Percentiles rank a stretch among this genome's conserved stretches.
phyloP scores from a whole-genome alignment of 2,113 vertebrate species.

The Nibea albiflora region DNA sequence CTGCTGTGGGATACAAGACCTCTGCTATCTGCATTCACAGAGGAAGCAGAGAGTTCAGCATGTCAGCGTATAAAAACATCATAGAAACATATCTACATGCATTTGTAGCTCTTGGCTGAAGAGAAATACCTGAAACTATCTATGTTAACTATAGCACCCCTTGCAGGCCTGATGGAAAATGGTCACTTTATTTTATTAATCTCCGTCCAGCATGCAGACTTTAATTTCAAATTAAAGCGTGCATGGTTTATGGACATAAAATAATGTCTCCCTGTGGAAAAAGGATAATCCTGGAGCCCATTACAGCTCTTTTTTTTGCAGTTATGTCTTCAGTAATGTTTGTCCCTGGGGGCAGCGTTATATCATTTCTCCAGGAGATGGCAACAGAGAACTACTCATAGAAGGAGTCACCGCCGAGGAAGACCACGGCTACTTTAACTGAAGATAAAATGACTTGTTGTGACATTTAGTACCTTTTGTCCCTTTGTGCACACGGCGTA shows the following conservation, averaged over 20 bases:
- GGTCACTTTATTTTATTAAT: not conserved
- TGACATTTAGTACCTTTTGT: slow-evolving; percentile 88
- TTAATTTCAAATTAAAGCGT: not conserved
- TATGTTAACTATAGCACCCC: not conserved
- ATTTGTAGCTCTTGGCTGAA: not conserved
- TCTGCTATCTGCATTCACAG: slow-evolving; percentile 90
- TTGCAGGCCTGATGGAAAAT: not conserved
- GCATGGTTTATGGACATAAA: not conserved
- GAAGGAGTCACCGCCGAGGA: not conserved
- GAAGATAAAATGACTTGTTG: not conserved
- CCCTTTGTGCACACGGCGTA: slow-evolving; percentile 94
- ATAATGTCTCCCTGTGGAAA: not conserved
- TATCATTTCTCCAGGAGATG: slow-evolving; percentile 74
- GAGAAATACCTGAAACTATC: not conserved
- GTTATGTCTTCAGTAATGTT: slow-evolving; percentile 12
- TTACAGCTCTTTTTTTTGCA: not conserved
- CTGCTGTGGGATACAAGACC: slow-evolving; percentile 90
- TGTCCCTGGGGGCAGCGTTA: slow-evolving; percentile 25
- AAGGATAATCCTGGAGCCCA: not conserved
- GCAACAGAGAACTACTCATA: slow-evolving; percentile 63
- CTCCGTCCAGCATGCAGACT: not conserved
- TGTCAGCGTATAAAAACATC: slow-evolving; percentile 2
- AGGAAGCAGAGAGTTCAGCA: slow-evolving; percentile 51
- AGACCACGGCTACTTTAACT: not conserved
- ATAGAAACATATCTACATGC: slow-evolving; percentile 1